Base-by-base conservation (phyloP, 2,888 invertebrate genomes). In the Mythimna vitellina region DNA sequence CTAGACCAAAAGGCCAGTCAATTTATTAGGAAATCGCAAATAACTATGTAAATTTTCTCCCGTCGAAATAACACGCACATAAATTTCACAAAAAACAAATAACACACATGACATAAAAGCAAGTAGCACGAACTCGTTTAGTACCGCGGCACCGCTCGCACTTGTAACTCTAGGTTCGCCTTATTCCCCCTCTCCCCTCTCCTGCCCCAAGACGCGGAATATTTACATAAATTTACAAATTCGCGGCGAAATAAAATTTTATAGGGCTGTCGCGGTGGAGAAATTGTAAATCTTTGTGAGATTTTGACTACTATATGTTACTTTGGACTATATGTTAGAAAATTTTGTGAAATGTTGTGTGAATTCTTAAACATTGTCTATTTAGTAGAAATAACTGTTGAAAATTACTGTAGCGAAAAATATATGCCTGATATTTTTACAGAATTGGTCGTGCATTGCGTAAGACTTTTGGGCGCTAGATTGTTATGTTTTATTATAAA, bases 221-320 rank as follows among this genome's bases (percentile, higher is more conserved):
- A 96, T 96, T 96, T 95, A 94, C 96, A 96, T 96, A 96, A 96
- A 96, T 96, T 96, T 95, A 94, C 95, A 95, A 96, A 96, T 95
- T 94, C 93, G 90, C 92, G 89, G 89, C 92, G 91, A 95, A 95
- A 96, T 95, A 96, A 96, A 96, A 94, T 95, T 92, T 88, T 89
- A 80, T 90, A 94, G 94, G 94, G 93, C 79, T 93, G 91, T 61
- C 87, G 35, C 78, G 8, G 0, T 7, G 0, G 10, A n/a, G 35
- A 51, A 0, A 29, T 10, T 2, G 35, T 65, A 32, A 53, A 51
- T 64, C 51, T 38, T 22, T 56, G 2, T 10, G 17, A 8, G 8
- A n/a, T 10, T 42, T 22, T 8, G 4, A n/a, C 5, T 29, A 1
- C 3, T 2, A 20, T 51, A 12, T 22, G 12, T 1, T 53, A 22